These are phyloP conservation scores for Saccostrea echinata DNA, from an alignment of 1,140 invertebrate species.

Conservation along the genomic window DNA sequence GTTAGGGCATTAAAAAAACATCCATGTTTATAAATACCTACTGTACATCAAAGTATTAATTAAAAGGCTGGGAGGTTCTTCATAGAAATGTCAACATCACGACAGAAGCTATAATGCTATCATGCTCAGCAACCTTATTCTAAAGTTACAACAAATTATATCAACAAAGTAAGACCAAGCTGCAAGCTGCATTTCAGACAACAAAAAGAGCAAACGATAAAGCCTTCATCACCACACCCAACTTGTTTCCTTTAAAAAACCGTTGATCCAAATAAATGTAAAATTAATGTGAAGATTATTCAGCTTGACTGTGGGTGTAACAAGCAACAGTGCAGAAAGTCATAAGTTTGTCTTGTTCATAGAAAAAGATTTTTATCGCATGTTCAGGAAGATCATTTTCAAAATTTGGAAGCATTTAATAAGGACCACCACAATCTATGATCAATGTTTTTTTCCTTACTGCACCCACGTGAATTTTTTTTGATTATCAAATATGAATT, in stretches of 20 bases:
- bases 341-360: neutral
- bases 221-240: neutral
- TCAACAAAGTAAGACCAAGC: neutral
- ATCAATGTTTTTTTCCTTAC: neutral
- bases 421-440: neutral
- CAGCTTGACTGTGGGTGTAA: neutral
- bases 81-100: too few relatives aligned
- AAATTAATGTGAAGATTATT: neutral
- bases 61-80: too few relatives aligned
- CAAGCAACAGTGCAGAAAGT: neutral
- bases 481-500: neutral
- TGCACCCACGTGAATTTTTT: neutral
- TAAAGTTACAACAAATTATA: too few relatives aligned
- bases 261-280: neutral
- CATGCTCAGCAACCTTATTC: too few relatives aligned
- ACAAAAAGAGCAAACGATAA: neutral
- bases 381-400: neutral
- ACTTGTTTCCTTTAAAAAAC: neutral
- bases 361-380: neutral
- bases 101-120: too few relatives aligned
- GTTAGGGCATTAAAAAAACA: neutral
- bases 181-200: neutral
- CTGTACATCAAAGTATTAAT: too few relatives aligned
- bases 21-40: too few relatives aligned
- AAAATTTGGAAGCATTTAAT: neutral